Evolutionary conservation across 2,888 invertebrate genomes (phyloP), one percentile per base, ranked within the genome.

Genomic region (Phengaris alcon): DNA sequence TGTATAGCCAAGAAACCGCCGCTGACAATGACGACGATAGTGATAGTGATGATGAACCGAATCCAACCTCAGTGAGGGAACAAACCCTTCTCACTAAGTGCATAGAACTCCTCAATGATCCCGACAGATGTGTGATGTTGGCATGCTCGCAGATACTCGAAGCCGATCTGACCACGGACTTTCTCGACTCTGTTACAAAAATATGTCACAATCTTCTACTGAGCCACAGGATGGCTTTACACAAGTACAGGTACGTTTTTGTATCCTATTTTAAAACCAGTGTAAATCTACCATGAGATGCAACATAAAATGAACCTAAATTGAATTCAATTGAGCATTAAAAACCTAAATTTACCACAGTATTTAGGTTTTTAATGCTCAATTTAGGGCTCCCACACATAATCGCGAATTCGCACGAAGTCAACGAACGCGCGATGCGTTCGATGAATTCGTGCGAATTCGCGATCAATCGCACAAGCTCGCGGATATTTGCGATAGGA

Each of bases 151-250:
- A 91, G 89, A 82, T 95, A 90, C 81, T 95, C 90, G 80, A 95
- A 80, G 82, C 82, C 80, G 85, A 94, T 82, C 84, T 94, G 82
- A 86, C 85, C 87, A 89, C 91, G 86, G 91, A 94, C 8, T 94
- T 96, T 44, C 88, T 97, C 70, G 95, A 96, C 81, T 94, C 95
- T 12, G 90, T 97, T 77, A 97, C 97, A 78, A 95, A 95, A 84
- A 94, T 98, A 75, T 97, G 97, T 84, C 97, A 98, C 88, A 96
- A 97, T 88, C 91, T 98, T 74, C 91, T 98, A 85, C 94, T 97
- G 80, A 96, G 97, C 81, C 96, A 97, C 85, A 96, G 96, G 85
- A 94, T 96, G 86, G 96, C 97, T 0, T 94, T 98, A 80, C 97
- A 97, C 85, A 97, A 97, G 84, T 97, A 97, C 90, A 96, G 97